Conservation (phyloP, 2,888 invertebrate species). For the Yponomeuta plumbellus region DNA sequence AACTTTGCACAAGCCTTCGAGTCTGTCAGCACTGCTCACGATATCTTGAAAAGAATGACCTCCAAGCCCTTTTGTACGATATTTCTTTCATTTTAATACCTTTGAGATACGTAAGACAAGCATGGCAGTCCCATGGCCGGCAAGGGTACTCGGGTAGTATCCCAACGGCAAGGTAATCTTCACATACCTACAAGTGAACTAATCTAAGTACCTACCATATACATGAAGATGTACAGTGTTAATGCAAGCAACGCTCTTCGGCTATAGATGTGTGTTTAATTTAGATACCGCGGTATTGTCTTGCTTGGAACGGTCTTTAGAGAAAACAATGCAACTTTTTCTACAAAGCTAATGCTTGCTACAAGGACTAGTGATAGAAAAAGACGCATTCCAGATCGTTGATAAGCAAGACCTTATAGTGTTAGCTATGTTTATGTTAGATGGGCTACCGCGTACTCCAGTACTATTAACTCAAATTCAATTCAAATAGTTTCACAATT, state of each 20-base stretch:
- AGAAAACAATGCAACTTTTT: neutral
- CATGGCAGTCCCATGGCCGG: slow-evolving; percentile 27
- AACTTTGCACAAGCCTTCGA: neutral
- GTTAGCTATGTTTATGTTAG: neutral
- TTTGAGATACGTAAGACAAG: neutral
- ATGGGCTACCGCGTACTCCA: no score
- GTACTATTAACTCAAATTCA: no score
- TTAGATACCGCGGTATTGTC: neutral
- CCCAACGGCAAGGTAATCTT: slow-evolving; percentile 64
- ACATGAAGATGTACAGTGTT: slow-evolving; percentile 5
- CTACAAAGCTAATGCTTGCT: neutral
- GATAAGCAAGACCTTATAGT: neutral
- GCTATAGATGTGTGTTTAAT: slow-evolving; percentile 12
- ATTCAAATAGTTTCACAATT: no score
- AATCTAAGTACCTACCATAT: slow-evolving; percentile 10
- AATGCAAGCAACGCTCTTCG: slow-evolving; percentile 16
- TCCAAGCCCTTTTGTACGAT: neutral
- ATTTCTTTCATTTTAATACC: neutral
- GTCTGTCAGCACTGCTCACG: neutral
- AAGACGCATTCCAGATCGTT: neutral
- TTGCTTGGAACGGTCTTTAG: neutral
- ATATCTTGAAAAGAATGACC: neutral
- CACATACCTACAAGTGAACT: slow-evolving; percentile 20
- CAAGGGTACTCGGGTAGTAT: slow-evolving; percentile 64
- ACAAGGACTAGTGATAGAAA: neutral